These are phyloP conservation scores for Cercopithecus mona DNA, from an alignment of 2,113 vertebrate genomes.

Conservation along the genomic window DNA sequence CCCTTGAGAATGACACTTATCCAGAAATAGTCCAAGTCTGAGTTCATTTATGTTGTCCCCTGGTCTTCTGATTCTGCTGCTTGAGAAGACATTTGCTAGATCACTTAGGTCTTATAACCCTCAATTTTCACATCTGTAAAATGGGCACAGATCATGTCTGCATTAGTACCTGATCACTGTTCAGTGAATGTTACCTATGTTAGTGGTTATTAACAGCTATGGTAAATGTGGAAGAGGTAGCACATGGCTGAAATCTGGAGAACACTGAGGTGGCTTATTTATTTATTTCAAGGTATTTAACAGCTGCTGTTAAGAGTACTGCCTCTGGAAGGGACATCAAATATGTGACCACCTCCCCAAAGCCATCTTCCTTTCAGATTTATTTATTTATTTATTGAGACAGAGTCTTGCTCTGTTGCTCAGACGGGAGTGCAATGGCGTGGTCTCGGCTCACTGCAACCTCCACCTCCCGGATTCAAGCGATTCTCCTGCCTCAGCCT, in stretches of 20 bases:
- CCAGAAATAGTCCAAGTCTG: background rate
- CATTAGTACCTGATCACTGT: background rate
- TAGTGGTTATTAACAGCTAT: background rate
- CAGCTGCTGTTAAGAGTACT: background rate
- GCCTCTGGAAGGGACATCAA: background rate
- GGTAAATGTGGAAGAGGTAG: background rate
- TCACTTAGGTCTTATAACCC: background rate
- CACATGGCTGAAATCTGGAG: background rate
- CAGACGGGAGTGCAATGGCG: too few species aligned
- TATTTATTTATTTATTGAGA: too few species aligned
- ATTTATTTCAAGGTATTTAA: background rate
- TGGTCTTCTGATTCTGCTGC: background rate
- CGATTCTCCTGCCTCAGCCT: too few species aligned
- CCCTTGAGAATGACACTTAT: background rate
- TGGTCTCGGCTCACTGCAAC: too few species aligned
- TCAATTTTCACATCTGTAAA: background rate
- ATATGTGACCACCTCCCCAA: background rate
- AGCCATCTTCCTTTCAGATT: background rate
- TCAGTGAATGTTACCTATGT: background rate
- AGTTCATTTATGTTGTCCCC: background rate
- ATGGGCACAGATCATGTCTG: background rate
- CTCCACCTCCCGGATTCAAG: too few species aligned
- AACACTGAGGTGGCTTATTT: background rate
- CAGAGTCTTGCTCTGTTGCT: too few species aligned
- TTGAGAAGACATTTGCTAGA: background rate